Percentiles rank a stretch among this genome's conserved stretches.
Evolutionary conservation across 2,797 vertebrate genomes (phyloP).

Genomic region (Paramormyrops hopkinsi): DNA sequence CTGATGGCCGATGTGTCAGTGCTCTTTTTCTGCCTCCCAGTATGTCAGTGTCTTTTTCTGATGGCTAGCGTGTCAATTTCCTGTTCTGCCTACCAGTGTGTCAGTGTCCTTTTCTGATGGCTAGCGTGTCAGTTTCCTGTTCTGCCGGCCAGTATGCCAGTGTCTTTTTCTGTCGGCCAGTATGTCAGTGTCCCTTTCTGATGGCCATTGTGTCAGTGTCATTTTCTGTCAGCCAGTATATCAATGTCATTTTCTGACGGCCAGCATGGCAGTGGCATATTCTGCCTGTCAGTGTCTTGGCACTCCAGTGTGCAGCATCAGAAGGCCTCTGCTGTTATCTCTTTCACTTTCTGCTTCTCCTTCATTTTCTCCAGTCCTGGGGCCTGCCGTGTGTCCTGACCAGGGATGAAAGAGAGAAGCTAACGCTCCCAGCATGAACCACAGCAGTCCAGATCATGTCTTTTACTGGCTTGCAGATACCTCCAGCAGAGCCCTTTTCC

Average conservation of each 20-base stretch:
- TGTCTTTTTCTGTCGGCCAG: not conserved
- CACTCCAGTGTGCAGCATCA: not conserved
- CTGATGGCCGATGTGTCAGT: not conserved
- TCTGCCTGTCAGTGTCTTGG: not conserved
- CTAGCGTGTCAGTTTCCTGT: not conserved
- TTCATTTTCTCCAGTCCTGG: constrained; percentile 70
- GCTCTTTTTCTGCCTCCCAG: not conserved
- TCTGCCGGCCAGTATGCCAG: not conserved
- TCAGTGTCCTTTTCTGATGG: not conserved
- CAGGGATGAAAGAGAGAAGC: not conserved
- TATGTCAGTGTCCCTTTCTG: not conserved
- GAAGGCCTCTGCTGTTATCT: not conserved
- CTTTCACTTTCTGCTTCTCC: constrained; percentile 72
- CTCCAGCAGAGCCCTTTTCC: constrained; percentile 72
- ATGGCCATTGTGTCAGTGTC: not conserved
- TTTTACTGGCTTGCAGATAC: constrained; percentile 43
- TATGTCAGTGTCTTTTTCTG: not conserved
- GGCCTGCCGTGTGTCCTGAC: constrained; percentile 55
- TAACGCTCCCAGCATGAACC: not conserved
- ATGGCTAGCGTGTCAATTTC: not conserved
- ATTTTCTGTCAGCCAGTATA: not conserved
- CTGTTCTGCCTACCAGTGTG: not conserved
- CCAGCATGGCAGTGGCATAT: not conserved
- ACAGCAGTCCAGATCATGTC: not conserved
- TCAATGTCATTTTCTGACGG: not conserved